phyloP scores from a whole-genome alignment of 2,113 vertebrate genomes.

The Lepus europaeus region DNA sequence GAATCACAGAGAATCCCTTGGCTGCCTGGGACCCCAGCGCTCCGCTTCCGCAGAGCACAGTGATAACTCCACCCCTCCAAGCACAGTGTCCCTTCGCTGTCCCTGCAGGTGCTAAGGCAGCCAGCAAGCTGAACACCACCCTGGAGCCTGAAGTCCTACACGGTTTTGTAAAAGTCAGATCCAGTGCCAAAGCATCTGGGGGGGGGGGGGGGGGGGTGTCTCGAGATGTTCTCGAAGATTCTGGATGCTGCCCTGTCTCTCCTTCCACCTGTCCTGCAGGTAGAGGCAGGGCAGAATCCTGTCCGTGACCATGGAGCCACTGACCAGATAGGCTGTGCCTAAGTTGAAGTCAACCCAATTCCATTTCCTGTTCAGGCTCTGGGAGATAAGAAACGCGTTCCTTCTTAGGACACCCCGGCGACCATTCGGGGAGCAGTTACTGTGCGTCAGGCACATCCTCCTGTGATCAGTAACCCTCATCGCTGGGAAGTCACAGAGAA shows the following conservation, averaged over 20 bases:
- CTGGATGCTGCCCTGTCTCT: background rate
- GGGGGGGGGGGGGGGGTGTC: fast-evolving
- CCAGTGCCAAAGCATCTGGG: background rate
- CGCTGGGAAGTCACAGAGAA: too few species aligned
- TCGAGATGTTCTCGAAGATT: background rate
- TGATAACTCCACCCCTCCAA: too few species aligned
- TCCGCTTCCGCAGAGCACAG: too few species aligned
- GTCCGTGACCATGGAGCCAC: background rate
- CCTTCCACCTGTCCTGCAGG: background rate
- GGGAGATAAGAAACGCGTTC: background rate
- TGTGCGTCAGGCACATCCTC: background rate
- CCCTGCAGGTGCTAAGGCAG: too few species aligned
- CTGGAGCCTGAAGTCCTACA: background rate
- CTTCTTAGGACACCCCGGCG: background rate
- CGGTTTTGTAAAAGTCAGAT: background rate
- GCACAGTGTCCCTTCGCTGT: too few species aligned
- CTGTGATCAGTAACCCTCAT: background rate
- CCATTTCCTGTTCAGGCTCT: background rate
- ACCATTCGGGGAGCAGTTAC: too few species aligned
- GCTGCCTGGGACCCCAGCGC: too few species aligned
- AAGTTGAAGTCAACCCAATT: background rate
- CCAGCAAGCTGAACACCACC: too few species aligned
- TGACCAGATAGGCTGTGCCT: background rate
- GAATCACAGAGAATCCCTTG: background rate
- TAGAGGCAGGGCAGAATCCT: background rate